Conservation (phyloP, 2,888 invertebrate species). For the Diarsia brunnea region DNA sequence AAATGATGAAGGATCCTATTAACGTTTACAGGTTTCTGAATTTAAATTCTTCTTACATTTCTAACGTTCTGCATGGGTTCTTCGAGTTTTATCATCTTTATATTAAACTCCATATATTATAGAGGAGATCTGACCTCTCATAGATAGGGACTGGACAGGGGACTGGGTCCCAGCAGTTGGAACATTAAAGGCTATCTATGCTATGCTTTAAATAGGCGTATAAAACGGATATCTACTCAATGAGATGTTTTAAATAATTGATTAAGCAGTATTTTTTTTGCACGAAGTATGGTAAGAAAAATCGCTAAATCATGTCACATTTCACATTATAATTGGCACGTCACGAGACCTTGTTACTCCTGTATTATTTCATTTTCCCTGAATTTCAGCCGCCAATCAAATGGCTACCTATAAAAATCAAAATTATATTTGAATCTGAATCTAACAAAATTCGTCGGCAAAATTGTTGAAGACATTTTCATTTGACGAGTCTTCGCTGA, state of each 20-base stretch:
- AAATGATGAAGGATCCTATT: conserved; percentile 51
- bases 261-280: conserved; percentile 5
- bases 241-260: conserved; percentile 13
- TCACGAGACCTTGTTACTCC: neutral
- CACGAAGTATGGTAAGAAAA: neutral
- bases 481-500: conserved; percentile 54
- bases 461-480: conserved; percentile 53
- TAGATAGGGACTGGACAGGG: no score
- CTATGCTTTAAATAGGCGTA: neutral
- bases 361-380: conserved; percentile 15
- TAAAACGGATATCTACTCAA: neutral
- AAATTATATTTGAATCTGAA: conserved; percentile 36
- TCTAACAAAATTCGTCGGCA: conserved; percentile 23
- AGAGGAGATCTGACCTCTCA: no score
- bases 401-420: conserved; percentile 34
- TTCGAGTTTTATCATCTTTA: no score
- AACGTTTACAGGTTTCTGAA: conserved; percentile 25
- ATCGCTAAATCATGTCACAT: neutral
- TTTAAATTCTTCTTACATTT: conserved; percentile 16
- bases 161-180: no score
- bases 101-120: no score
- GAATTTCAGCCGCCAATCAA: conserved; percentile 42
- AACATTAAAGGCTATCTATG: no score
- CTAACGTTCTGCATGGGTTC: neutral
- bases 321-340: neutral